Percentiles rank a stretch among this genome's conserved stretches.
These are phyloP conservation scores for Indicator maculatus DNA, from an alignment of 2,113 vertebrate species.

Conservation along the genomic window DNA sequence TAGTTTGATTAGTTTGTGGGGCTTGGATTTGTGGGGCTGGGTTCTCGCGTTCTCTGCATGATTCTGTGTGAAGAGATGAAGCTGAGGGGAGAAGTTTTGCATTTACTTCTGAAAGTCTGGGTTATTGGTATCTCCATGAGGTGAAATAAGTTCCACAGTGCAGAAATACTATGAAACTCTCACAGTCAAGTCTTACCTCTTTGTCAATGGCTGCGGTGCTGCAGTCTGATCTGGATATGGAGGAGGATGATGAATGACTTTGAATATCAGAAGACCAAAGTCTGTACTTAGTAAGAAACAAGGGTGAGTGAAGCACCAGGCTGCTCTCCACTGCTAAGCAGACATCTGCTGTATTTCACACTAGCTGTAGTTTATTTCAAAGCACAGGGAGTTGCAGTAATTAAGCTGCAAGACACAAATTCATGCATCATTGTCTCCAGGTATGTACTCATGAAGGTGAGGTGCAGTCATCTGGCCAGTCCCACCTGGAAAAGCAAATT, in stretches of 20 bases:
- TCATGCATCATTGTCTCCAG: neutral
- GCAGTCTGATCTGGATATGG: neutral
- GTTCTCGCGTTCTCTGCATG: neutral
- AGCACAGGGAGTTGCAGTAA: neutral
- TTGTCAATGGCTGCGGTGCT: neutral
- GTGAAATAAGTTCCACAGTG: neutral
- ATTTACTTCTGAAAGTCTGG: neutral
- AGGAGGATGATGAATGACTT: neutral
- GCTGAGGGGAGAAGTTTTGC: neutral
- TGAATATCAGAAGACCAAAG: neutral
- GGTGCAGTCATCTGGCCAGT: neutral
- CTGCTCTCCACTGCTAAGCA: neutral
- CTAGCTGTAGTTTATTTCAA: slow-evolving; percentile 25
- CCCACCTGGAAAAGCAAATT: neutral
- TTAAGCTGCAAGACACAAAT: neutral
- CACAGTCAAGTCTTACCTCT: neutral
- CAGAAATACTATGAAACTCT: neutral
- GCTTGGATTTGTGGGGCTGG: neutral
- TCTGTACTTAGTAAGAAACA: neutral
- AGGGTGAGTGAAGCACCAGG: neutral
- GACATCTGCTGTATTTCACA: neutral
- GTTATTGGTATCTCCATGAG: neutral
- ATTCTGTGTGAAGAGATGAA: neutral
- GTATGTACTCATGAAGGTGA: neutral
- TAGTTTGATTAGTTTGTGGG: neutral